A percentile compares a stretch with the other conserved stretches of the same genome.
Conservation (phyloP, 1,140 invertebrate species). For the Pseudobourletiella spinata region DNA sequence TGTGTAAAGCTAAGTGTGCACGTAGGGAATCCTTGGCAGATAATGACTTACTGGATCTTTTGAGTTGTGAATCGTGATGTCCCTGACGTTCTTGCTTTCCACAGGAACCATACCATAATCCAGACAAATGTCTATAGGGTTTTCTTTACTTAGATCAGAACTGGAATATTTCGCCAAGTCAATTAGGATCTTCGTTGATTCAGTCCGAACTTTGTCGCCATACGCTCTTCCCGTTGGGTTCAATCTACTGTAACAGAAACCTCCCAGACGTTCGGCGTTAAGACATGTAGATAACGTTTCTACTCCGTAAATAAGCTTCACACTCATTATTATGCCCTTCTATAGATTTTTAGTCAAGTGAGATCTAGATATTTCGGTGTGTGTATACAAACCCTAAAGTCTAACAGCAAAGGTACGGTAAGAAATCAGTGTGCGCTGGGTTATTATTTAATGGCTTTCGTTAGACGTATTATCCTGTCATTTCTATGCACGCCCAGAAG, state of each 20-base stretch:
- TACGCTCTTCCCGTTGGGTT: slow-evolving; percentile 3
- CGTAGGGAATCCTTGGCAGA: too few relatives aligned
- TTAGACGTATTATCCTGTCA: too few relatives aligned
- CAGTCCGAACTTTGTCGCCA: neutral
- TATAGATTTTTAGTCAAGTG: too few relatives aligned
- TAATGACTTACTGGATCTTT: slow-evolving; percentile 1
- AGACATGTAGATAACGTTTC: neutral
- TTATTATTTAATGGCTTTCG: too few relatives aligned
- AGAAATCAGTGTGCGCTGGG: too few relatives aligned
- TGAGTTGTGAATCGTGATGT: neutral
- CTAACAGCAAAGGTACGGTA: too few relatives aligned
- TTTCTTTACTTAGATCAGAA: neutral
- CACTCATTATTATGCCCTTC: too few relatives aligned
- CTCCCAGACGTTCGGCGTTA: neutral
- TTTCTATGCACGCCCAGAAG: too few relatives aligned
- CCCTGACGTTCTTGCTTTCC: neutral
- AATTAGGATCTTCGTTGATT: neutral
- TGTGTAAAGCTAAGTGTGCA: too few relatives aligned
- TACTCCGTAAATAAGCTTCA: neutral
- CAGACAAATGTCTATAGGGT: neutral
- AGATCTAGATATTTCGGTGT: too few relatives aligned
- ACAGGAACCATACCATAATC: slow-evolving; percentile 15
- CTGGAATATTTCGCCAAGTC: slow-evolving; percentile 1
- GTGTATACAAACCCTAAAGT: too few relatives aligned
- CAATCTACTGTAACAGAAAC: neutral